phyloP scores from a whole-genome alignment of 1,140 invertebrate genomes.

The Amyelois transitella region DNA sequence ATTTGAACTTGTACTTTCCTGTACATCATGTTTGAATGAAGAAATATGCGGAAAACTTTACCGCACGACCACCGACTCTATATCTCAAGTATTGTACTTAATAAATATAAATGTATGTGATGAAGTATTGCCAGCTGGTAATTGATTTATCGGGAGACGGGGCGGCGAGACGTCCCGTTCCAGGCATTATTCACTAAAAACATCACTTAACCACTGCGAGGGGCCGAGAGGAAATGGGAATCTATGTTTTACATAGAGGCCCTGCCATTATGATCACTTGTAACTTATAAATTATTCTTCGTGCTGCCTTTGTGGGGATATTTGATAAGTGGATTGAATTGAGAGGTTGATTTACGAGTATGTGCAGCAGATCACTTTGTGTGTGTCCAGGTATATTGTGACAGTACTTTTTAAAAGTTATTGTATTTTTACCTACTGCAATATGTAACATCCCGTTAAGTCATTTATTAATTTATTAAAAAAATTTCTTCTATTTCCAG shows the following conservation, averaged over 20 bases:
- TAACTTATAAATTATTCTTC: background rate
- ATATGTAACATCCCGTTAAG: no score
- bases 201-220: constrained; percentile 36
- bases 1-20: no score
- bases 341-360: background rate
- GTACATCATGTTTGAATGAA: no score
- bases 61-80: no score
- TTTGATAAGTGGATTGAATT: background rate
- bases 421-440: no score
- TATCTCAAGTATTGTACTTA: no score
- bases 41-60: no score
- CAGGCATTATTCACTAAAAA: constrained; percentile 55
- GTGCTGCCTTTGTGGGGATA: background rate
- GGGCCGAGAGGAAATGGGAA: constrained; percentile 20
- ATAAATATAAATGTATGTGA: background rate
- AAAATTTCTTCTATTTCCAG: no score
- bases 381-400: no score
- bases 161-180: constrained; percentile 40
- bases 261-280: background rate
- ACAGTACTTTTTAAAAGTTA: no score
- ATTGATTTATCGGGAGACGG: constrained; percentile 58
- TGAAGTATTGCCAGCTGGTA: constrained; percentile 32
- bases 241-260: constrained; percentile 11
- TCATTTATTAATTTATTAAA: no score
- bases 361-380: no score